Evolutionary conservation across 2,797 vertebrate species (phyloP), one percentile per base, ranked within the genome.

Genomic region (Pelochelys cantorii): DNA sequence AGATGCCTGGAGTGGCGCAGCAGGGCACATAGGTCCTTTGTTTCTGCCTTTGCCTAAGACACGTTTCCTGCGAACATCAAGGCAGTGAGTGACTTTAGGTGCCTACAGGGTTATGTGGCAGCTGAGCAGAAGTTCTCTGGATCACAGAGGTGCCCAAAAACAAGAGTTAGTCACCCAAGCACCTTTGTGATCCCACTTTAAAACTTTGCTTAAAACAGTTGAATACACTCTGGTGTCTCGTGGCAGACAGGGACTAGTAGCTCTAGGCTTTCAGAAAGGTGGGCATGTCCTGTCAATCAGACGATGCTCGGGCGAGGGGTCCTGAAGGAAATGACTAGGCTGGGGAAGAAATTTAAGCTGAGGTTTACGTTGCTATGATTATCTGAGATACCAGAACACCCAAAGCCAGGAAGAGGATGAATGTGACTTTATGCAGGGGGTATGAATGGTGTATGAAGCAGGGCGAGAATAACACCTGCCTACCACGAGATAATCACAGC

Each of bases 371-470:
- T 27, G 11, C 37, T 75, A 23, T 48, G 22, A 37, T 48, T 75
- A 23, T 12, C 75, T 57, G 25, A 12, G 23, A 60, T 48, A 22
- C 54, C 87, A 87, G 57, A n/a, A 52, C 37, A 68, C 7, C 10
- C 15, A 88, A 37, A 83, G 52, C 48, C 84, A 74, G 22, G 81
- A 89, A 86, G n/a, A 42, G 59, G 87, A 65, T 1, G 0, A 53
- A 13, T 3, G 53, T 3, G 0, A 81, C 23, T 65, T 65, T 1
- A 1, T 53, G 0, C 2, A 25, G 5, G 0, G 0, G 77, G 15
- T 0, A 0, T 27, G 56, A 93, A 52, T 12, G 11, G 0, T 25
- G 84, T 37, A 62, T 14, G 25, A 17, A 42, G 4, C 60, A 5
- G 2, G 3, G n/a, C 0, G 0, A 75, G 5, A 60, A 27, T 12